Base-by-base conservation (phyloP, 1,140 invertebrate species). In the Lordiphosa clarofinis region DNA sequence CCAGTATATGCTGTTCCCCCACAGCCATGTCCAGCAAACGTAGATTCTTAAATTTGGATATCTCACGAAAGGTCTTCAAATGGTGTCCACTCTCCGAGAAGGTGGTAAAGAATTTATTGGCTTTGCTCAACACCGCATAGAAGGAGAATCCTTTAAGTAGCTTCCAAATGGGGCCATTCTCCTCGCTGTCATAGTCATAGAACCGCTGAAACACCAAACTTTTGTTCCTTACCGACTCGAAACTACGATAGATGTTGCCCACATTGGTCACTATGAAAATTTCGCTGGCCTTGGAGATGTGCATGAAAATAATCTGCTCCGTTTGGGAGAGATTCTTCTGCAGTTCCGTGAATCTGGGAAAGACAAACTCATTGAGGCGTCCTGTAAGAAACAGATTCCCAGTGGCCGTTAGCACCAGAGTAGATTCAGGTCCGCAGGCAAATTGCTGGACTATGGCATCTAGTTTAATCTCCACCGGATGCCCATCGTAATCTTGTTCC, bases 141-240 rank as follows among this genome's bases (percentile, higher is more conserved):
- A 88, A 88, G 31, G 87, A 88, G 33, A 57, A 73, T 2, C 87
- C 87, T 46, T 86, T 87, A 3, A 88, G 47, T 0, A 88, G 55
- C 49, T 88, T 88, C 81, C 86, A 87, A 43, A 88, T 87, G n/a
- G 84, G 87, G n/a, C 87, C 87, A 13, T 89, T 89, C 58, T 89
- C 87, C 40, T 89, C 87, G 59, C 81, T 86, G 49, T 89, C 87
- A 37, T 89, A 89, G 56, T 89, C 87, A 31, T 89, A 87, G 52
- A 89, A 88, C 11, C 87, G 69, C 40, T 88, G 86, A 62, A 89
- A 89, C 39, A 86, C 76, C 56, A 89, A 64, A 56, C 82, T 89
- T 38, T 88, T 89, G 40, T 82, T 82, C 4, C 86, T 60, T 39
- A 81, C 12, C 8, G 87, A 89, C 13, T 89, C 87, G 8, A 75